Conservation (phyloP, 2,113 vertebrate species). For the Anolis carolinensis region DNA sequence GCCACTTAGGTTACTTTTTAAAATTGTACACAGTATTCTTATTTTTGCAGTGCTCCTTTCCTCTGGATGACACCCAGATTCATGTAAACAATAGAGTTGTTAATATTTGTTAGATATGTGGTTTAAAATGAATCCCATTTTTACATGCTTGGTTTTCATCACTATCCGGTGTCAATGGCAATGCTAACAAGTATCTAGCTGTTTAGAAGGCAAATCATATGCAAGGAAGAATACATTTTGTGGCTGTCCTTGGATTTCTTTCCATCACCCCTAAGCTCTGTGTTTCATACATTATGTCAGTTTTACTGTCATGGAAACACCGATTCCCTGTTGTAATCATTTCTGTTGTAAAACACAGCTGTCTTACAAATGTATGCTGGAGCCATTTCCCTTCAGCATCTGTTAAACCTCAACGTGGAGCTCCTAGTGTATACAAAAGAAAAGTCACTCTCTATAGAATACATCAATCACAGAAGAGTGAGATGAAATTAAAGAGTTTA, state of each 20-base stretch:
- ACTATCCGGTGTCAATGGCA: not conserved
- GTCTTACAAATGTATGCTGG: constrained; percentile 71
- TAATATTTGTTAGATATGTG: not conserved
- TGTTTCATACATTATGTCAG: constrained; percentile 48
- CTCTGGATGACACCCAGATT: not conserved
- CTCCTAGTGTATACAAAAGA: constrained; percentile 63
- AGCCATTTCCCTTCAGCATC: constrained; percentile 69
- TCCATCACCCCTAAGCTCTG: constrained; percentile 29
- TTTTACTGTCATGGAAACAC: constrained; percentile 68
- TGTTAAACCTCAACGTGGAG: constrained; percentile 69
- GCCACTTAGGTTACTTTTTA: too few species aligned
- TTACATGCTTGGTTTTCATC: not conserved
- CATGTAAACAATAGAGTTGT: not conserved
- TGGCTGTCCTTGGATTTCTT: constrained; percentile 40
- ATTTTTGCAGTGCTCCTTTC: too few species aligned
- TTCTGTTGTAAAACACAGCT: constrained; percentile 69
- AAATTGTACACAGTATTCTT: too few species aligned
- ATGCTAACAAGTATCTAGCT: not conserved
- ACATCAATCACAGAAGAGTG: constrained; percentile 73
- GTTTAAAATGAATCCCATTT: not conserved
- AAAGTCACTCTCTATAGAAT: constrained; percentile 70
- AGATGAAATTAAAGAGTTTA: constrained; percentile 70
- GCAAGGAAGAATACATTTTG: constrained; percentile 44
- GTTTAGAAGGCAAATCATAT: constrained; percentile 21
- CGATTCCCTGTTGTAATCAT: constrained; percentile 61